Evolutionary conservation across 2,113 vertebrate species (phyloP).

Genomic region (Ploceus nigricollis): DNA sequence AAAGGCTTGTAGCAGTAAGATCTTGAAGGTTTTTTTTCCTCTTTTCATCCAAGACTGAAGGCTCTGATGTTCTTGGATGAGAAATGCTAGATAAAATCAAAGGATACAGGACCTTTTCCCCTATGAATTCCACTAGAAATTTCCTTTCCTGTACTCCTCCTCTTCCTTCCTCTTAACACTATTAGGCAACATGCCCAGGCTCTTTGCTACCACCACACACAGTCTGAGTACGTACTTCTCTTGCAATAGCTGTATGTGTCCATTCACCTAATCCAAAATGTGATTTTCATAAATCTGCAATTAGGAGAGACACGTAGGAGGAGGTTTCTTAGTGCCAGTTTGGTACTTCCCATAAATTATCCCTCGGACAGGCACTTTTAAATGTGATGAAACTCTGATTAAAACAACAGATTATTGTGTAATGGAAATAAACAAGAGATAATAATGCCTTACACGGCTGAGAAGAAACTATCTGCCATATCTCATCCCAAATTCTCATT

Average conservation of each 20-base stretch:
- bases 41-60: slow-evolving; percentile 1
- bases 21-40: neutral
- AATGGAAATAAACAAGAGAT: neutral
- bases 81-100: neutral
- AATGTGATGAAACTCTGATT: neutral
- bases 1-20: slow-evolving; percentile 6
- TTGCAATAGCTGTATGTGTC: neutral
- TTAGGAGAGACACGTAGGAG: neutral
- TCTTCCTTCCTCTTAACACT: neutral
- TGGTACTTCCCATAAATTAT: neutral
- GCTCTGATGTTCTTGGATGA: neutral
- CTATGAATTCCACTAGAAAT: neutral
- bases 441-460: neutral
- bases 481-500: neutral
- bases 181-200: neutral
- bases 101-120: neutral
- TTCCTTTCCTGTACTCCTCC: neutral
- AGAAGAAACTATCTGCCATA: neutral
- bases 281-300: neutral
- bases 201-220: neutral
- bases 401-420: neutral
- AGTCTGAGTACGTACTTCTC: neutral
- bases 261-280: neutral
- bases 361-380: neutral
- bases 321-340: neutral